Conservation (phyloP, 2,113 vertebrate species). For the Romanogobio albipinnatus region DNA sequence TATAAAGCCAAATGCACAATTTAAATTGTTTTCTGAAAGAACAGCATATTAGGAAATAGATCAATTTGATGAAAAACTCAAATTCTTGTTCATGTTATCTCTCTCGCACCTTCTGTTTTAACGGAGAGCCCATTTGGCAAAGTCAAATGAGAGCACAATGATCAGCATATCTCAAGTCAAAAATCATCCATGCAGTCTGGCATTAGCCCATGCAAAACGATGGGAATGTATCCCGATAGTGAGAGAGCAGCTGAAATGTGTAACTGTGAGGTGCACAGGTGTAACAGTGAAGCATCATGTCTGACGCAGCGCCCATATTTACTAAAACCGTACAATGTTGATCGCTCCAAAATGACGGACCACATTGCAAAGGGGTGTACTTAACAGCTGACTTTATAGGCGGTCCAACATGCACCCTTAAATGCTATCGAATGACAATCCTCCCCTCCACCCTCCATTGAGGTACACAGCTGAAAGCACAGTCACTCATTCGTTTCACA, state of each 20-base stretch:
- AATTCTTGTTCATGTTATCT: not conserved
- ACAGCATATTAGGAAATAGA: not conserved
- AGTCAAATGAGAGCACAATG: slow-evolving; percentile 8
- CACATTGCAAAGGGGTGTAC: not conserved
- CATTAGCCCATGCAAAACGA: slow-evolving; percentile 27
- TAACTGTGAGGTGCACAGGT: slow-evolving; percentile 11
- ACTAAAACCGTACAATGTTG: not conserved
- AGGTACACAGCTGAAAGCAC: slow-evolving; percentile 64
- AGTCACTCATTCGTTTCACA: slow-evolving; percentile 59
- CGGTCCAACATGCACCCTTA: not conserved
- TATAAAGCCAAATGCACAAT: not conserved
- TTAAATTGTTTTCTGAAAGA: slow-evolving; percentile 1
- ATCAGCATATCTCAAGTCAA: slow-evolving; percentile 15
- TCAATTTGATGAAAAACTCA: not conserved
- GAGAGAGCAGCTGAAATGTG: not conserved
- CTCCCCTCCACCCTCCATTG: not conserved
- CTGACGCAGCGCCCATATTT: not conserved
- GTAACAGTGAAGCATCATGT: not conserved
- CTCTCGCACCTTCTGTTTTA: not conserved
- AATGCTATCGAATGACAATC: slow-evolving; percentile 1
- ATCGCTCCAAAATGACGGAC: not conserved
- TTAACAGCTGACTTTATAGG: slow-evolving; percentile 21
- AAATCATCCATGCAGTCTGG: slow-evolving; percentile 15
- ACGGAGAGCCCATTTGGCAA: not conserved
- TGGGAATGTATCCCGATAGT: slow-evolving; percentile 3